Conservation (phyloP, 2,888 invertebrate species). For the Colletes collaris region DNA sequence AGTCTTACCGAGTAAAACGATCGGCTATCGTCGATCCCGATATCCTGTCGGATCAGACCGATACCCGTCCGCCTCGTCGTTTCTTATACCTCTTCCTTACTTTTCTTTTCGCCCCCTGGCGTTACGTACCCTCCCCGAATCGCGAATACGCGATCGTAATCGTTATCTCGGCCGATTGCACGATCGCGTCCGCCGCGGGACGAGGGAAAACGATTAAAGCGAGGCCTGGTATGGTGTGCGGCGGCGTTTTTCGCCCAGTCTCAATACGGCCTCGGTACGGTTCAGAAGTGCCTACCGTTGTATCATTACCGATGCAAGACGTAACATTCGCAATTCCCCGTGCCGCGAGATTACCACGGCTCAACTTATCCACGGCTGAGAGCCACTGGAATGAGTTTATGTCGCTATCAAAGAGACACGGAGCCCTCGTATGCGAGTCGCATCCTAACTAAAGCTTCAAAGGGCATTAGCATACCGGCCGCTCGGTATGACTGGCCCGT, state of each 20-base stretch:
- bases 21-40: conserved; percentile 54
- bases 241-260: background rate
- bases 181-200: conserved; percentile 4
- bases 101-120: background rate
- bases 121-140: background rate
- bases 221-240: background rate
- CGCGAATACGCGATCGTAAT: conserved; percentile 21
- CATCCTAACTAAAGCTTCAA: conserved; percentile 80
- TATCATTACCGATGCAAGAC: conserved; percentile 60
- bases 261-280: conserved; percentile 6
- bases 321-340: conserved; percentile 48
- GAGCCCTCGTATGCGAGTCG: conserved; percentile 78
- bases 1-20: conserved; percentile 63
- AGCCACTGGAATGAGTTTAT: conserved; percentile 81
- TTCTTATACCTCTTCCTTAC: conserved; percentile 2
- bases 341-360: conserved; percentile 49
- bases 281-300: conserved; percentile 47
- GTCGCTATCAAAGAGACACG: conserved; percentile 82
- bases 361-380: conserved; percentile 68
- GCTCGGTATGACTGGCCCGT: conserved; percentile 78
- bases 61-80: conserved; percentile 19
- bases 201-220: conserved; percentile 20
- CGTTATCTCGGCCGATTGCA: conserved; percentile 9
- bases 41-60: conserved; percentile 35
- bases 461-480: conserved; percentile 82